Conservation (phyloP, 2,888 invertebrate species). For the Troides oblongomaculatus region DNA sequence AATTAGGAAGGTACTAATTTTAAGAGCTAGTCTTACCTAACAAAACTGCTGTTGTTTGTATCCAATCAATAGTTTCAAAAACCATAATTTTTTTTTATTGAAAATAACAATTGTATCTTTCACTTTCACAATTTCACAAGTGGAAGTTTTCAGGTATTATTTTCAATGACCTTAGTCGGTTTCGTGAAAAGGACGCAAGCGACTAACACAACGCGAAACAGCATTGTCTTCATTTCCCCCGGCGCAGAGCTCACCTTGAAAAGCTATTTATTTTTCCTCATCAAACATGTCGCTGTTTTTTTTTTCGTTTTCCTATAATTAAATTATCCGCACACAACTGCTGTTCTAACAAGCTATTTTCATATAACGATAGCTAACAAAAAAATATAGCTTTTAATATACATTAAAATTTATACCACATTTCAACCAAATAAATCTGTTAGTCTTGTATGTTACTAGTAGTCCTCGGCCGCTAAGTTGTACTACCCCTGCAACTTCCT, state of each 20-base stretch:
- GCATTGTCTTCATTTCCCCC: constrained; percentile 26
- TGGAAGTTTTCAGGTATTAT: not conserved
- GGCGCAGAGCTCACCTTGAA: constrained; percentile 26
- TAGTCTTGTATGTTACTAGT: too few species aligned
- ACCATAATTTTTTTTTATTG: not conserved
- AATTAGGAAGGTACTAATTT: too few species aligned
- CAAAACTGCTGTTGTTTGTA: too few species aligned
- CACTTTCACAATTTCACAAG: too few species aligned
- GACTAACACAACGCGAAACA: constrained; percentile 6
- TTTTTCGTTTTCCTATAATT: constrained; percentile 16
- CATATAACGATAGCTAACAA: not conserved
- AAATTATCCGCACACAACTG: constrained; percentile 22
- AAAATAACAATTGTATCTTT: not conserved
- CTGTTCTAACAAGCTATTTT: constrained; percentile 13
- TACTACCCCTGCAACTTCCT: too few species aligned
- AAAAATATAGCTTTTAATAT: not conserved
- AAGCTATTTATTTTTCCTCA: constrained; percentile 27
- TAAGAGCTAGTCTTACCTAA: too few species aligned
- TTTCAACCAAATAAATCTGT: not conserved
- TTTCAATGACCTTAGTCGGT: not conserved
- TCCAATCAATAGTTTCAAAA: too few species aligned
- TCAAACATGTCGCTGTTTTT: constrained; percentile 17
- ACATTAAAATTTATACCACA: not conserved
- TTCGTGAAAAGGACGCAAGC: constrained; percentile 8
- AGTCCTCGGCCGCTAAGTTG: too few species aligned